These are phyloP conservation scores for Ornithorhynchus anatinus DNA, from an alignment of 2,113 vertebrate species.

Conservation along the genomic window DNA sequence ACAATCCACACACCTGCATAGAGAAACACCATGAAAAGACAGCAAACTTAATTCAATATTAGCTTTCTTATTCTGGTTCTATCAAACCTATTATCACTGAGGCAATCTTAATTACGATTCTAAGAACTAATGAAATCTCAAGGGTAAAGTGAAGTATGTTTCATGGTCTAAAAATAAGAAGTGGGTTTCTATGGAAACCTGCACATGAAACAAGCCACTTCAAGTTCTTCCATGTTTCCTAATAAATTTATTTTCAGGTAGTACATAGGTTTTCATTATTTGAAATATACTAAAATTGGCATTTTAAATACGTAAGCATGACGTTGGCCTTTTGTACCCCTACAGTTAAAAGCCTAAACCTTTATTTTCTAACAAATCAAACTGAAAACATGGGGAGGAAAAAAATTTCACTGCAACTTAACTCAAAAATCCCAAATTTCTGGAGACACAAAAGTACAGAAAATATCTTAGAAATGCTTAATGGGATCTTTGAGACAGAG, in stretches of 20 bases:
- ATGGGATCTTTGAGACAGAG: no score
- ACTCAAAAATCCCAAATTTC: no score
- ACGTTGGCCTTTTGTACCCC: no score
- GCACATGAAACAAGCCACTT: not conserved
- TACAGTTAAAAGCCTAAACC: no score
- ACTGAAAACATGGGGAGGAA: no score
- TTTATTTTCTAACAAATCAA: no score
- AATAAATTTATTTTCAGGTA: not conserved
- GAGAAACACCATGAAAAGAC: not conserved
- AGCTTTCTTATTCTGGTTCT: not conserved
- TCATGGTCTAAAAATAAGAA: constrained; percentile 13
- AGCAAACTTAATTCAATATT: constrained; percentile 13
- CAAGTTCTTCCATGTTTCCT: not conserved
- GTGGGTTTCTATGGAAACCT: constrained; percentile 18
- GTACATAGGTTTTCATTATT: not conserved
- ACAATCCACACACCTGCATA: not conserved
- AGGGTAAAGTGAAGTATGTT: constrained; percentile 12
- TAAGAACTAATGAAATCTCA: constrained; percentile 33
- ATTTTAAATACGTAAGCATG: not conserved
- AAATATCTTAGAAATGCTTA: no score
- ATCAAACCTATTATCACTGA: constrained; percentile 5
- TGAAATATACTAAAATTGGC: not conserved
- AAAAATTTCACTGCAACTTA: no score
- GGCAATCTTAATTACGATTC: not conserved
- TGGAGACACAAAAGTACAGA: no score